Percentiles rank a stretch among this genome's conserved stretches.
Conservation (phyloP, 1,140 invertebrate genomes). For the Dermatophagoides farinae region DNA sequence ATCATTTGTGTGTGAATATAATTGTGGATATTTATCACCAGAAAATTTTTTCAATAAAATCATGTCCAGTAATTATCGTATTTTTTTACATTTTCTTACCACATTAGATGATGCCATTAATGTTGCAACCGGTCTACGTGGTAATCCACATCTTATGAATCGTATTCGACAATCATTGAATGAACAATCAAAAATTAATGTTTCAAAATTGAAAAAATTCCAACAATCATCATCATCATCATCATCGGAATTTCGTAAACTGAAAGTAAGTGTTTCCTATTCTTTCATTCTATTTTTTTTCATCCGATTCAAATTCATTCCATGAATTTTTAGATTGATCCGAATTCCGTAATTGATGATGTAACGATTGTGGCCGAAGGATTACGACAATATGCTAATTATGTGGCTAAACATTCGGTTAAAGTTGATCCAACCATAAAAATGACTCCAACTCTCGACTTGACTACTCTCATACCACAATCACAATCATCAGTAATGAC, state of each 20-base stretch:
- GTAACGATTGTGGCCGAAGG: slow-evolving; percentile 5
- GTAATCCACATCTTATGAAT: slow-evolving; percentile 16
- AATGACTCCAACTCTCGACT: neutral
- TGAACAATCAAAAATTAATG: slow-evolving; percentile 16
- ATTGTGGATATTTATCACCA: no score
- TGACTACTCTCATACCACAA: neutral
- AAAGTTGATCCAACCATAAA: neutral
- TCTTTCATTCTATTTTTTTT: neutral
- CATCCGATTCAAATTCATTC: neutral
- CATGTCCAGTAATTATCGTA: slow-evolving; percentile 12
- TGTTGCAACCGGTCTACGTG: neutral
- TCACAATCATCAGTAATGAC: neutral
- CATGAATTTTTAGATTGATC: neutral
- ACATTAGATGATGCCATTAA: neutral
- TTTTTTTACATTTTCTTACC: slow-evolving; percentile 9
- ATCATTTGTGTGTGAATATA: neutral
- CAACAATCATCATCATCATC: neutral
- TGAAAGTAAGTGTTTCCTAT: neutral
- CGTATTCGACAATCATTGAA: slow-evolving; percentile 16
- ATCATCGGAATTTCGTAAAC: neutral
- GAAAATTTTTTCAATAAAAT: neutral
- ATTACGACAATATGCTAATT: slow-evolving; percentile 4
- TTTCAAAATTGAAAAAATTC: neutral
- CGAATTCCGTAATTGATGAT: neutral
- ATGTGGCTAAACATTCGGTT: neutral